A percentile compares a stretch with the other conserved stretches of the same genome.
Conservation (phyloP, 2,113 vertebrate species). For the Dromas ardeola region DNA sequence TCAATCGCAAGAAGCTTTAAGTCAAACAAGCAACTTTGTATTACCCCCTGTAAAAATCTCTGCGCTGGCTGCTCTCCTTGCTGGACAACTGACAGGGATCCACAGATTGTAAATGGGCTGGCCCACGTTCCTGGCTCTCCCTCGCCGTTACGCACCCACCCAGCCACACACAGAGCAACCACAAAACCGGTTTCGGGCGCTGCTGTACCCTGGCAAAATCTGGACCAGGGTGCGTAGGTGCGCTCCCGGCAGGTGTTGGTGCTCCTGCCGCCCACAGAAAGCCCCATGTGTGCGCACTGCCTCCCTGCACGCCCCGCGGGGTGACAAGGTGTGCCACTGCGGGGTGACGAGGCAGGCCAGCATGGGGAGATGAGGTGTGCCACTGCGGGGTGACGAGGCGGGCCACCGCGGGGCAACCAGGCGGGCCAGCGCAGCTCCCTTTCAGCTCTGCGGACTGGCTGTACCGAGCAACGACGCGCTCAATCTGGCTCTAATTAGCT, state of each 20-base stretch:
- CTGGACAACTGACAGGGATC: not conserved
- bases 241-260: not conserved
- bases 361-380: not conserved
- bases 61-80: not conserved
- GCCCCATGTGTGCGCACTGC: not conserved
- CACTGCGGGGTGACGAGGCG: not conserved
- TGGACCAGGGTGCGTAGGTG: not conserved
- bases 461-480: not conserved
- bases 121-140: not conserved
- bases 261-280: accelerated
- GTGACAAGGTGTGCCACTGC: not conserved
- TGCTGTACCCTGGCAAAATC: accelerated
- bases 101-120: accelerated
- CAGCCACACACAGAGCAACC: not conserved
- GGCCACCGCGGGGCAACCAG: not conserved
- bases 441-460: not conserved
- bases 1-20: not conserved
- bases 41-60: not conserved
- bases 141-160: not conserved
- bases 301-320: not conserved
- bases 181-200: accelerated
- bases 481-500: conserved; percentile 70
- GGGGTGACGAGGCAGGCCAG: not conserved
- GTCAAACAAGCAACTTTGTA: not conserved
- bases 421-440: not conserved